Evolutionary conservation across 2,888 invertebrate species (phyloP), one percentile per base, ranked within the genome.

Genomic region (Macropis europaea): DNA sequence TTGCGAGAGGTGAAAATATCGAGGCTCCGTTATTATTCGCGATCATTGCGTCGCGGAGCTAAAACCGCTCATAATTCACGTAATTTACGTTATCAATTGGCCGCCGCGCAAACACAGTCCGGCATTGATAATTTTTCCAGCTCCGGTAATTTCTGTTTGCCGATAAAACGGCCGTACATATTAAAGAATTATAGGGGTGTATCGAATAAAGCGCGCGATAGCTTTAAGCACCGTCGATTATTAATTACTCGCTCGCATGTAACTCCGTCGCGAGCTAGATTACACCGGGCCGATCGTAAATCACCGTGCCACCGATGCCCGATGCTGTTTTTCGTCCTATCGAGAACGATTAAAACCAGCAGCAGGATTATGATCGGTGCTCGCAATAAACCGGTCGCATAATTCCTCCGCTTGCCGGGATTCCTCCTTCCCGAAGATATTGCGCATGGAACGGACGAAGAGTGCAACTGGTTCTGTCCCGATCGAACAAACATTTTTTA

Each of bases 371-470:
- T 74, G 67, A 74, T 72, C 26, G 76, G 70, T 67, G 61, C 36
- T 45, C 26, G 69, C 68, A 83, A 84, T 83, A 82, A 85, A 83
- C 73, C 78, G 74, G 61, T 68, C 77, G 79, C 79, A 81, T 81
- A 83, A 84, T 82, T 83, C 74, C 74, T 40, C 53, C 67, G 72
- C 77, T 79, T 74, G 70, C 53, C 56, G 53, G 50, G 72, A 76
- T 76, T 50, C 52, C 68, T 50, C 67, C 59, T 64, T 67, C 59
- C 48, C 54, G 50, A 69, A 73, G 73, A 71, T 73, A 80, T 57
- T 17, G 3, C 38, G 36, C 42, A 11, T 32, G 47, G 6, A 15
- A 24, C 11, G 19, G 28, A 19, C 28, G 40, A 22, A 53, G n/a
- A 26, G n/a, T 5, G 45, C 15, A 22, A n/a, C 32, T 26, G 30